Conservation (phyloP, 2,888 invertebrate species). For the Agrochola litura region DNA sequence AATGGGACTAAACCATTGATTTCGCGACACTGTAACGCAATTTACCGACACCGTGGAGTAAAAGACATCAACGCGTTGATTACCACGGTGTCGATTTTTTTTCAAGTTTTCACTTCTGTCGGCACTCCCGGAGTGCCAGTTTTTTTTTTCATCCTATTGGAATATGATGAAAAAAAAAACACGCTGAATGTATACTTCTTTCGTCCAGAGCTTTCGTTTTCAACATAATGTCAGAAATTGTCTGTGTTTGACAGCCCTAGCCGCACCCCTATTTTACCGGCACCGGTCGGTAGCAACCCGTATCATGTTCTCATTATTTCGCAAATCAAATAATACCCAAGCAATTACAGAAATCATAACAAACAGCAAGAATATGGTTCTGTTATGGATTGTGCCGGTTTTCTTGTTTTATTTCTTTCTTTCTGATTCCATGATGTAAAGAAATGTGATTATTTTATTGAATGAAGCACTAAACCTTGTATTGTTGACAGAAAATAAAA, state of each 20-base stretch:
- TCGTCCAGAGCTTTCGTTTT: not conserved
- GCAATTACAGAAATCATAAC: slow-evolving; percentile 27
- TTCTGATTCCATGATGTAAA: not conserved
- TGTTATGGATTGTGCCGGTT: not conserved
- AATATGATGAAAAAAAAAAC: no score
- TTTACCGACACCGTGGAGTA: no score
- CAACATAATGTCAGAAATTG: no score
- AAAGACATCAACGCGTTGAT: no score
- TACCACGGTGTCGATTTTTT: no score
- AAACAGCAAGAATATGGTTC: slow-evolving; percentile 9
- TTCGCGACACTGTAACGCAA: no score
- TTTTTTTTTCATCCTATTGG: no score
- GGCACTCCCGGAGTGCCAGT: no score
- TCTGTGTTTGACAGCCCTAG: not conserved
- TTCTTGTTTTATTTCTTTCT: not conserved
- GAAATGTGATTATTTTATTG: slow-evolving; percentile 2
- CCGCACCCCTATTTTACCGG: slow-evolving; percentile 5
- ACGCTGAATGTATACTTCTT: not conserved
- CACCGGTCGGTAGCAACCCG: slow-evolving; percentile 8
- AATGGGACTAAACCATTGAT: no score
- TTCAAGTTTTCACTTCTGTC: no score
- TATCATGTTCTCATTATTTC: slow-evolving; percentile 35
- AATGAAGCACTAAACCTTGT: not conserved
- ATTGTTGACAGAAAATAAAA: not conserved
- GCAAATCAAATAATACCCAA: slow-evolving; percentile 20